A percentile compares a stretch with the other conserved stretches of the same genome.
Conservation (phyloP, 2,888 invertebrate species). For the Diarsia dahlii region DNA sequence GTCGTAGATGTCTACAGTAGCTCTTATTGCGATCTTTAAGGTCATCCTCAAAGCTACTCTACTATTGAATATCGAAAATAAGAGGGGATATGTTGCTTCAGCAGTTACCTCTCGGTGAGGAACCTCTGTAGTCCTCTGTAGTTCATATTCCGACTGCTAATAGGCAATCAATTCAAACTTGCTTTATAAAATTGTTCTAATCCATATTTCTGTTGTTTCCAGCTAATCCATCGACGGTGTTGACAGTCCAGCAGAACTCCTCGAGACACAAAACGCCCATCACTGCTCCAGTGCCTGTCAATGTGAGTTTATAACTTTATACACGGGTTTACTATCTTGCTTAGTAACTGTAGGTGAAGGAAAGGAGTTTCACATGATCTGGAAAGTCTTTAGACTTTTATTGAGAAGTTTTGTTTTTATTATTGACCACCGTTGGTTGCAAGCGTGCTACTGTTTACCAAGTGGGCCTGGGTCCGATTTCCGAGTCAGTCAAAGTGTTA, state of each 20-base stretch:
- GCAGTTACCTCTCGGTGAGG: not conserved
- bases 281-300: slow-evolving; percentile 96
- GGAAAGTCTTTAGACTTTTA: not conserved
- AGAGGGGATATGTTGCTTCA: too few species aligned
- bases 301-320: slow-evolving; percentile 94
- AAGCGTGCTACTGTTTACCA: too few species aligned
- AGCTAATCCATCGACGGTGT: slow-evolving; percentile 89
- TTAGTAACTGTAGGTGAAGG: not conserved
- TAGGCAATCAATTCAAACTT: not conserved
- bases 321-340: not conserved
- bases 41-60: too few species aligned
- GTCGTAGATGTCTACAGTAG: too few species aligned
- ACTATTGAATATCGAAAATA: too few species aligned
- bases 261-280: slow-evolving; percentile 91
- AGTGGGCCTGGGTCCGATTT: too few species aligned
- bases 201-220: slow-evolving; percentile 73
- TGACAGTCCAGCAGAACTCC: slow-evolving; percentile 86
- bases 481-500: too few species aligned
- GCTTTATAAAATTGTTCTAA: slow-evolving; percentile 5
- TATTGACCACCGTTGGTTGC: too few species aligned
- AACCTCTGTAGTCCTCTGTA: not conserved
- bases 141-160: not conserved
- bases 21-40: too few species aligned
- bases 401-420: not conserved
- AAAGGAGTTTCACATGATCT: not conserved